Conservation (phyloP, 2,113 vertebrate species). For the Podiceps cristatus region DNA sequence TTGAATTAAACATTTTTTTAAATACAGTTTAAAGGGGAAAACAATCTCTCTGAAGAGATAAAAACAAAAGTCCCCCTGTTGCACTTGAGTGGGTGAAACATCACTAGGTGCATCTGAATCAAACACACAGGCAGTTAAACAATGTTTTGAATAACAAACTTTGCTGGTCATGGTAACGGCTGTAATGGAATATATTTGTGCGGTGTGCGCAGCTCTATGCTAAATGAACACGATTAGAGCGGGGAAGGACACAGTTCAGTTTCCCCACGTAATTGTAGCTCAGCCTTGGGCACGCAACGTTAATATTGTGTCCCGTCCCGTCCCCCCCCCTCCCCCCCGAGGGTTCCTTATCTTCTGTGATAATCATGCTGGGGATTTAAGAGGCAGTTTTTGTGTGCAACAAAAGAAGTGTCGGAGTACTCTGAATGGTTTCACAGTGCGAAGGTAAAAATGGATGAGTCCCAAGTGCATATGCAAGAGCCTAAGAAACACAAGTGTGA, state of each 20-base stretch:
- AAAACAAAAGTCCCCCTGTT: neutral
- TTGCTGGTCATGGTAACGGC: neutral
- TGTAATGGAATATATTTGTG: neutral
- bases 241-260: neutral
- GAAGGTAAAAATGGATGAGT: neutral
- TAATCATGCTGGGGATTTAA: neutral
- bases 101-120: neutral
- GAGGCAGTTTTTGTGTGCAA: neutral
- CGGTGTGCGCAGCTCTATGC: neutral
- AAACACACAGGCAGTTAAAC: neutral
- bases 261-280: neutral
- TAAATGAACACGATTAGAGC: neutral
- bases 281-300: neutral
- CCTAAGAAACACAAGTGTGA: neutral
- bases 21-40: neutral
- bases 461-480: neutral
- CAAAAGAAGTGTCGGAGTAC: neutral
- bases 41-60: neutral
- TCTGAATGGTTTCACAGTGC: neutral
- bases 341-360: neutral
- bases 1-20: neutral
- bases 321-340: too few species aligned
- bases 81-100: neutral
- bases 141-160: conserved; percentile 17
- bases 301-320: too few species aligned